Base-by-base conservation (phyloP, 2,888 invertebrate species). In the Tipula confusa region DNA sequence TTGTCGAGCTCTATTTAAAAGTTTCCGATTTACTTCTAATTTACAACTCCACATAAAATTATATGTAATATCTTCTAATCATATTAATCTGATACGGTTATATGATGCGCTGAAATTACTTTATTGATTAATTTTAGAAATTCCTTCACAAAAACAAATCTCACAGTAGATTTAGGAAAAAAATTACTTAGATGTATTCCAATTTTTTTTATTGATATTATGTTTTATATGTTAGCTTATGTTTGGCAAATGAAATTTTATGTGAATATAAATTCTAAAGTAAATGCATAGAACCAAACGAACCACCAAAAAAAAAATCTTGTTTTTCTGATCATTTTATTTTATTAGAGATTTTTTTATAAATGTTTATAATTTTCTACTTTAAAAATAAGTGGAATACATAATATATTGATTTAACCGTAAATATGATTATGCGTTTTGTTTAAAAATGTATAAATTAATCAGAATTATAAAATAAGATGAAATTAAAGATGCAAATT, bases 201-300 rank as follows among this genome's bases (percentile, higher is more conserved):
- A 64, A 64, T 64, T 64, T 43, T 43, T 64, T 64, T 64, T 64
- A 64, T 64, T 64, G 64, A 24, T 64, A 48, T 48, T 48, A 64
- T 64, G 24, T 64, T 64, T 64, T 64, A 64, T 64, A 24, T 24
- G 24, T 18, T 64, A 64, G 64, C 64, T 64, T 64, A 64, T 64
- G 64, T 64, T 64, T 64, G 9, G 64, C 64, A 18, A 64, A 64
- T 64, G 24, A 64, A 64, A 64, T 64, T 64, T 64, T 64, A 64
- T 64, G 64, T 24, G 64, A 64, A 64, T 18, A 64, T 64, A 18
- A 24, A 64, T 64, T 64, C 24, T 3, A 64, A 64, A 11, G 64
- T 24, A 11, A 64, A 64, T 64, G 24, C 64, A 64, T 9, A 64
- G 24, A 11, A 64, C 24, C 24, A 11, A 64, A 64, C 64, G 24